Conservation (phyloP, 2,888 invertebrate genomes). For the Calameuta pallipes region DNA sequence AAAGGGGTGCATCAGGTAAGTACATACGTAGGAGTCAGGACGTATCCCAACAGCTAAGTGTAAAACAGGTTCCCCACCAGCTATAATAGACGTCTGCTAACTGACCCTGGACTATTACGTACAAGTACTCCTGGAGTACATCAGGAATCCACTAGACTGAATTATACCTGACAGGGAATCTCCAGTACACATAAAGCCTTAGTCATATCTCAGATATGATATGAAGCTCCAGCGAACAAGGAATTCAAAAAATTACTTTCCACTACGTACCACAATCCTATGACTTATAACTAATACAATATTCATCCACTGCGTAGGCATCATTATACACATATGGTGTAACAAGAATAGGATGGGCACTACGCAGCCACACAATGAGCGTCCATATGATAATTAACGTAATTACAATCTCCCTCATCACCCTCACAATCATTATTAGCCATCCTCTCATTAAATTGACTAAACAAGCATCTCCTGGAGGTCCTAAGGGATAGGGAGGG, state of each 20-base stretch:
- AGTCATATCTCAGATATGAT: background rate
- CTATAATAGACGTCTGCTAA: background rate
- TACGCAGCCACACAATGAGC: background rate
- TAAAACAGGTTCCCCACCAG: background rate
- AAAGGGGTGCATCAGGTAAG: background rate
- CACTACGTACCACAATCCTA: background rate
- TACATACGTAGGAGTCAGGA: background rate
- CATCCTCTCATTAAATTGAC: conserved; percentile 4
- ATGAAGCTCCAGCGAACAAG: background rate
- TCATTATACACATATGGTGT: background rate
- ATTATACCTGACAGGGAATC: background rate
- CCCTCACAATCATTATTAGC: background rate
- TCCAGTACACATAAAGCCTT: background rate
- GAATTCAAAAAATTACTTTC: background rate
- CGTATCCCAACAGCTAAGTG: background rate
- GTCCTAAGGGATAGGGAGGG: background rate
- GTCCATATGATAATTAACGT: background rate
- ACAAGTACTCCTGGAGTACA: background rate
- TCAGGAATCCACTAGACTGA: background rate
- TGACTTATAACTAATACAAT: background rate
- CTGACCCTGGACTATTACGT: background rate
- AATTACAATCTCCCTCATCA: background rate
- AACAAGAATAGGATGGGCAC: background rate
- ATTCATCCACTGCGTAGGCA: background rate
- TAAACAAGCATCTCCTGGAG: background rate